phyloP scores from a whole-genome alignment of 2,888 invertebrate genomes.

The Noctua janthe region DNA sequence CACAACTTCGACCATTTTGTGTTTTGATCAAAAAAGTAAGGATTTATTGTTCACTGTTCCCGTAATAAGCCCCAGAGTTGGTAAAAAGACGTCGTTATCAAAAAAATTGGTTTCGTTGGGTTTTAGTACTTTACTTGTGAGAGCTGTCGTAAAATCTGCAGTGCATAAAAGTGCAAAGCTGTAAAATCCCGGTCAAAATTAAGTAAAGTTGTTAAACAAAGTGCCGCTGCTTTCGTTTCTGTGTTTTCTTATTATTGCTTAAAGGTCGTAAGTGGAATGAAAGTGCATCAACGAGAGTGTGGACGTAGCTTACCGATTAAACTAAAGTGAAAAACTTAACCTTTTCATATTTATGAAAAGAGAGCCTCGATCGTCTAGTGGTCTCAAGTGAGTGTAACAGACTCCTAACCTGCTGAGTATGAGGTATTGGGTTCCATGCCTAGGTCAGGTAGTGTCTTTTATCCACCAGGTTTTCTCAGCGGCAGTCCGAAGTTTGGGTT shows the following conservation, averaged over 20 bases:
- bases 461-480: neutral
- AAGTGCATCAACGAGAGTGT: neutral
- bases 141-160: slow-evolving; percentile 26
- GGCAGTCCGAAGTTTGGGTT: too few species aligned
- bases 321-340: neutral
- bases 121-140: neutral
- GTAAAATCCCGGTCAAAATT: neutral
- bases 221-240: neutral
- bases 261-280: slow-evolving; percentile 2
- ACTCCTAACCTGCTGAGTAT: too few species aligned
- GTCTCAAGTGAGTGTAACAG: too few species aligned
- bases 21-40: slow-evolving; percentile 16
- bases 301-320: neutral
- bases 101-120: neutral
- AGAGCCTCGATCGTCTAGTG: too few species aligned
- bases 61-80: neutral
- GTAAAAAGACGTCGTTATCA: neutral
- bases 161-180: neutral
- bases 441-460: neutral
- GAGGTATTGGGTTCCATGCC: neutral
- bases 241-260: neutral
- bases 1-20: slow-evolving; percentile 9
- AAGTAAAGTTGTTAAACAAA: slow-evolving; percentile 9
- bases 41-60: neutral
- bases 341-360: neutral